Conservation (phyloP, 2,888 invertebrate genomes). For the Drosophila aldrichi region DNA sequence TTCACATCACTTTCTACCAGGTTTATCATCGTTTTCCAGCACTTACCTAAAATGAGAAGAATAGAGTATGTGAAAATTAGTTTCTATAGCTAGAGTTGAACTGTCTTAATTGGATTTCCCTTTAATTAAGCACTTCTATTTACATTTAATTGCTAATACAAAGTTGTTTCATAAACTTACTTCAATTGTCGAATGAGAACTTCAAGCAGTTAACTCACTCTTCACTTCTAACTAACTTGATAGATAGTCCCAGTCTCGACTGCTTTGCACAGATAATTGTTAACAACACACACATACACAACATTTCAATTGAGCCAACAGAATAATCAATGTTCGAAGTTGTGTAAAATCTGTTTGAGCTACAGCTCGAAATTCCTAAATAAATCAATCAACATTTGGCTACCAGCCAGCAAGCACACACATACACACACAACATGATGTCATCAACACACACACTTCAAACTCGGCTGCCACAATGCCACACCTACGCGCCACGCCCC, state of each 20-base stretch:
- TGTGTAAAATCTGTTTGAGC: conserved; percentile 18
- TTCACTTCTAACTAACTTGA: too few relatives aligned
- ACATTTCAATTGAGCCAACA: conserved; percentile 9
- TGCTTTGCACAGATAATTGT: not conserved
- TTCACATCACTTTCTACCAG: not conserved
- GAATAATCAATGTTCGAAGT: conserved; percentile 16
- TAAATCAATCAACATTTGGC: conserved; percentile 30
- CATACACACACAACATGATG: conserved; percentile 18
- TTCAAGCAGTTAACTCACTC: not conserved
- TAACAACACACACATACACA: not conserved
- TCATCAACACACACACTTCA: conserved; percentile 38
- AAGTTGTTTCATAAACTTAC: not conserved
- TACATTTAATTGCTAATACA: not conserved
- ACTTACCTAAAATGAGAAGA: conserved; percentile 22
- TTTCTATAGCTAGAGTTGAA: not conserved
- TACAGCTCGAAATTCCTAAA: conserved; percentile 13
- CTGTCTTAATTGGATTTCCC: not conserved
- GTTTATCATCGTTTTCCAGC: not conserved
- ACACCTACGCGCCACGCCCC: conserved; percentile 3
- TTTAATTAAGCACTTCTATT: not conserved
- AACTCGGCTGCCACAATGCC: conserved; percentile 29
- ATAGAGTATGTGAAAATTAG: not conserved
- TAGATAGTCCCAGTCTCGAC: not conserved
- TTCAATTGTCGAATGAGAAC: not conserved
- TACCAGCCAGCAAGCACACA: conserved; percentile 11